These are phyloP conservation scores for Cheilosia scutellata DNA, from an alignment of 2,888 invertebrate species.

Conservation along the genomic window DNA sequence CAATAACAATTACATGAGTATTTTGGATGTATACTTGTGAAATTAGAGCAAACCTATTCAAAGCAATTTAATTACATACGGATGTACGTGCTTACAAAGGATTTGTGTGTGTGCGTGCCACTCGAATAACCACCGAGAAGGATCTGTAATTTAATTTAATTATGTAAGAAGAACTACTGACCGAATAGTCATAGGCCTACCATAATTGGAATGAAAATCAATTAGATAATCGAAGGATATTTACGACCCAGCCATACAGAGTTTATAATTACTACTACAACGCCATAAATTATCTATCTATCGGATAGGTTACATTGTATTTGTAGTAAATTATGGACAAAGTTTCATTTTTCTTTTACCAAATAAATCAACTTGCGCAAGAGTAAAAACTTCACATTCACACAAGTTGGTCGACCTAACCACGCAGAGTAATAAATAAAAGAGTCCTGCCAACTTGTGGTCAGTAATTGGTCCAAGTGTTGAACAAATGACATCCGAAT, in stretches of 20 bases:
- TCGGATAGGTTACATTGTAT: not conserved
- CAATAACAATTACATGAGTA: too few relatives aligned
- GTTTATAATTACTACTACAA: conserved; percentile 20
- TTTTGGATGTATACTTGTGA: too few relatives aligned
- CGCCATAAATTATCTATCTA: not conserved
- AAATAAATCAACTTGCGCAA: conserved; percentile 24
- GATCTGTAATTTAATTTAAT: conserved; percentile 53
- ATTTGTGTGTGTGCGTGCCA: not conserved
- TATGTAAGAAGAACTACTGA: conserved; percentile 25
- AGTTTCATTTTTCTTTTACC: not conserved
- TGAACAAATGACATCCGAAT: conserved; percentile 61
- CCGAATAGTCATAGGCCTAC: conserved; percentile 26
- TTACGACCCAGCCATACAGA: not conserved
- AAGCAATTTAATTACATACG: too few relatives aligned
- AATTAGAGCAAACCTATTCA: too few relatives aligned
- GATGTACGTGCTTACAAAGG: not conserved
- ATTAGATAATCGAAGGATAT: conserved; percentile 59
- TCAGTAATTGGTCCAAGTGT: conserved; percentile 63
- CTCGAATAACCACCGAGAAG: conserved; percentile 5
- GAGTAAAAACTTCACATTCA: not conserved
- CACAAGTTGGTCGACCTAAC: not conserved
- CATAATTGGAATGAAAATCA: conserved; percentile 51
- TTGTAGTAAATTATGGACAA: conserved; percentile 9
- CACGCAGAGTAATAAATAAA: conserved; percentile 45
- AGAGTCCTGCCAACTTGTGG: conserved; percentile 52